These are phyloP conservation scores for Caenorhabditis afra DNA, from an alignment of 2,888 invertebrate species.

Conservation along the genomic window DNA sequence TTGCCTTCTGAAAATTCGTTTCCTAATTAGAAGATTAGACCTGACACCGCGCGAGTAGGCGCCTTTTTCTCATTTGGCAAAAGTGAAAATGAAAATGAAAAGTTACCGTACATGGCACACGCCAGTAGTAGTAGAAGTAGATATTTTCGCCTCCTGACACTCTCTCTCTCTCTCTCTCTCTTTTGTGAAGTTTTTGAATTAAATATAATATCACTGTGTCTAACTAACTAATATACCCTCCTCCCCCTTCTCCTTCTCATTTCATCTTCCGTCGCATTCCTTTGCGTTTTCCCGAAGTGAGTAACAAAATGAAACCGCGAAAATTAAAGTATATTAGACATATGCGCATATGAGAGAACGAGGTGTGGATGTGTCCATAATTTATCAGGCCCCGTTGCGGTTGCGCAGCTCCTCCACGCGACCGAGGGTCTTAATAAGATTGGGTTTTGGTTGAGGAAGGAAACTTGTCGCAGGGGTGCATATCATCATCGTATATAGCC, in stretches of 20 bases:
- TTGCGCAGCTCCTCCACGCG: neutral
- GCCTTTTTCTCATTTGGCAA: slow-evolving; percentile 11
- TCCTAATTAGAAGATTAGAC: slow-evolving; percentile 58
- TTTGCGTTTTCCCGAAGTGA: slow-evolving; percentile 26
- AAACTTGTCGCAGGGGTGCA: slow-evolving; percentile 17
- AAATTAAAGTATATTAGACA: slow-evolving; percentile 56
- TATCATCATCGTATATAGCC: neutral
- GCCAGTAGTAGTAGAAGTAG: neutral
- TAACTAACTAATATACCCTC: neutral
- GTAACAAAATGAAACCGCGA: slow-evolving; percentile 27
- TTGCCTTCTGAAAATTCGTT: slow-evolving; percentile 40
- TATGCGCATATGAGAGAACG: slow-evolving; percentile 26
- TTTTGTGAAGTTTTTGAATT: slow-evolving; percentile 47
- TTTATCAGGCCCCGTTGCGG: slow-evolving; percentile 44
- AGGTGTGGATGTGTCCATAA: slow-evolving; percentile 56
- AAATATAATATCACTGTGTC: slow-evolving; percentile 36
- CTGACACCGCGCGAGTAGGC: too few relatives aligned
- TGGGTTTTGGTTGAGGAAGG: slow-evolving; percentile 35
- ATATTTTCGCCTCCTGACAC: neutral
- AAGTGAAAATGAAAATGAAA: neutral
- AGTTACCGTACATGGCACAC: slow-evolving; percentile 33
- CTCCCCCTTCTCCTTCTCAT: slow-evolving; percentile 4
- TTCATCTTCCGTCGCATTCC: slow-evolving; percentile 7
- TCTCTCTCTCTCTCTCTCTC: too few relatives aligned
- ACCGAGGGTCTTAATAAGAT: slow-evolving; percentile 28